Evolutionary conservation across 2,113 vertebrate genomes (phyloP).

Genomic region (Pomatorhinus ruficollis): DNA sequence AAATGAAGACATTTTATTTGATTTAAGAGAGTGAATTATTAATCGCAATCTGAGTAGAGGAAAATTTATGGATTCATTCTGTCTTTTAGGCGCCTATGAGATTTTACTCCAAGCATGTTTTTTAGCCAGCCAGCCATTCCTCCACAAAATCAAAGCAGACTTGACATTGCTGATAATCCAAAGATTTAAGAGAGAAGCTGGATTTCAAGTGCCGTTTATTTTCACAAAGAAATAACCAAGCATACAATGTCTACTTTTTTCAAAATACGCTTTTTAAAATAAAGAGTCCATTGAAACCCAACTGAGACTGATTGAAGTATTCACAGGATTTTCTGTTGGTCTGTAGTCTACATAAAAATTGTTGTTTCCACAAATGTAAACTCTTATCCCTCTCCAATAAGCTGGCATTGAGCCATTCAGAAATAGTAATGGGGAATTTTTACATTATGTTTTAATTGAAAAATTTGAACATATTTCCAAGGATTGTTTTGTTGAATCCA

Average conservation of each 20-base stretch:
- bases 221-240: not conserved
- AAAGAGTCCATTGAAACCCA: not conserved
- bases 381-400: not conserved
- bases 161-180: not conserved
- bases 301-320: not conserved
- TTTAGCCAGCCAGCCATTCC: not conserved
- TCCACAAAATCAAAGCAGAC: not conserved
- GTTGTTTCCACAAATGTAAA: not conserved
- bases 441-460: not conserved
- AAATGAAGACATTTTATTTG: constrained; percentile 15
- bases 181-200: not conserved
- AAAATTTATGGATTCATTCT: constrained; percentile 4
- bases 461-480: not conserved
- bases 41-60: not conserved
- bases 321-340: rapidly evolving
- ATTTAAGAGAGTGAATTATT: constrained; percentile 30
- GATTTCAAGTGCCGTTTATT: not conserved
- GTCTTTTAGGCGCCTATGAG: not conserved
- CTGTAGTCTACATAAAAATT: not conserved
- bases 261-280: not conserved
- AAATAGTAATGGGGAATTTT: not conserved
- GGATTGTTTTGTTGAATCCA: not conserved
- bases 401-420: not conserved
- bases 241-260: not conserved
- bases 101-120: not conserved